Evolutionary conservation across 1,140 invertebrate species (phyloP).

Genomic region (Drosophila dunni): DNA sequence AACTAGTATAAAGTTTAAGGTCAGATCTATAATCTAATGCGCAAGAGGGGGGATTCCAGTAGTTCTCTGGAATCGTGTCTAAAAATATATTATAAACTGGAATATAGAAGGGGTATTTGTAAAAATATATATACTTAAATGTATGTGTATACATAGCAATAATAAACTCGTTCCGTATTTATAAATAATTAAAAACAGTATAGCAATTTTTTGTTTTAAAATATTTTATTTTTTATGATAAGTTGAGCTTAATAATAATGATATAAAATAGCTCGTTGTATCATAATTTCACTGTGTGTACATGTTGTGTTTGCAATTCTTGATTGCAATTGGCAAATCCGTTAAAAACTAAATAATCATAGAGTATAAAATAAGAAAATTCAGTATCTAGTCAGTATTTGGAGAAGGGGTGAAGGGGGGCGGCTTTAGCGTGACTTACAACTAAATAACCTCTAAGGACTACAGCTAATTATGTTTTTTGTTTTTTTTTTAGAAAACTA

Average conservation of each 20-base stretch:
- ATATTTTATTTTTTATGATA: slow-evolving; percentile 67
- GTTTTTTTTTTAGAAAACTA: slow-evolving; percentile 52
- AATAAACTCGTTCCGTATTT: no score
- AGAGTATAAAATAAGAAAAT: slow-evolving; percentile 46
- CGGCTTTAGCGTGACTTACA: slow-evolving; percentile 51
- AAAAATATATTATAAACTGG: no score
- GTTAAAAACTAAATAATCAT: slow-evolving; percentile 75
- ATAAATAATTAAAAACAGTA: slow-evolving; percentile 11
- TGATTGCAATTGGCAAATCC: slow-evolving; percentile 31
- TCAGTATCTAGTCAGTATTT: slow-evolving; percentile 49
- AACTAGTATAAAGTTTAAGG: not conserved
- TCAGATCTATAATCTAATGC: not conserved
- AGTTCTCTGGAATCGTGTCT: no score
- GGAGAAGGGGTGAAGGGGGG: slow-evolving; percentile 36
- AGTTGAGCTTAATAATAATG: slow-evolving; percentile 55
- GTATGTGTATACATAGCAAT: no score
- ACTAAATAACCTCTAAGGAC: slow-evolving; percentile 79
- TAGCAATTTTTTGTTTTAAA: slow-evolving; percentile 31
- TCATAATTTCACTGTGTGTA: slow-evolving; percentile 56
- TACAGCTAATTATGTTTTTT: slow-evolving; percentile 47
- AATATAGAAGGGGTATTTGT: no score
- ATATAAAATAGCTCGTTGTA: slow-evolving; percentile 61
- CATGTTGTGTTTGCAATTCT: slow-evolving; percentile 29
- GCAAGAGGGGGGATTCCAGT: no score
- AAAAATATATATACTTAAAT: no score